Conservation (phyloP, 2,113 vertebrate species). For the Origma solitaria region DNA sequence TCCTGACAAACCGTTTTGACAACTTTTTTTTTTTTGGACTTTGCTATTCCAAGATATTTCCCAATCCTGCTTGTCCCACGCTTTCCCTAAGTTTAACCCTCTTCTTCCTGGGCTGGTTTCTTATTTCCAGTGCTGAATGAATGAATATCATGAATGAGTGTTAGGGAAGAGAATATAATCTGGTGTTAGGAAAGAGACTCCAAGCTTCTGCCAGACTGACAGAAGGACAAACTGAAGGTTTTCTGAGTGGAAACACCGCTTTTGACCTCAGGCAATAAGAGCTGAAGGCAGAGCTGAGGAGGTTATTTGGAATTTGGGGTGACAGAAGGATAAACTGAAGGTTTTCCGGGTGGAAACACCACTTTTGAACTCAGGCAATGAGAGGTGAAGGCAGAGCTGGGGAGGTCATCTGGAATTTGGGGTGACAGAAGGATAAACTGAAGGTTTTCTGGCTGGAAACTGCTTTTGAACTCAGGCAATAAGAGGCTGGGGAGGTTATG, state of each 20-base stretch:
- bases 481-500: neutral
- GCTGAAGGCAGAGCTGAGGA: neutral
- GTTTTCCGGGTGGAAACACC: neutral
- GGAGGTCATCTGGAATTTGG: neutral
- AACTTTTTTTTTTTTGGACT: rapidly evolving
- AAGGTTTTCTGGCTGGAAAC: neutral
- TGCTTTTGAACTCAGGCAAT: too few species aligned
- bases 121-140: neutral
- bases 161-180: too few species aligned
- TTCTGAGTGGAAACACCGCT: neutral
- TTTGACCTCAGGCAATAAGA: neutral
- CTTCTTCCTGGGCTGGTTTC: neutral
- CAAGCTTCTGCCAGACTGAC: neutral
- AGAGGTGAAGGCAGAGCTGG: neutral
- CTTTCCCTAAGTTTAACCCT: neutral
- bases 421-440: rapidly evolving
- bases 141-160: too few species aligned
- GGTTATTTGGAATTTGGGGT: neutral
- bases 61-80: neutral
- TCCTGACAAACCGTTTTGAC: neutral
- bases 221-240: rapidly evolving
- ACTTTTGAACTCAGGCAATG: too few species aligned
- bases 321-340: rapidly evolving
- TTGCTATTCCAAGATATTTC: neutral
- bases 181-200: too few species aligned